Evolutionary conservation across 2,113 vertebrate genomes (phyloP).

Genomic region (Paradisaea rubra): DNA sequence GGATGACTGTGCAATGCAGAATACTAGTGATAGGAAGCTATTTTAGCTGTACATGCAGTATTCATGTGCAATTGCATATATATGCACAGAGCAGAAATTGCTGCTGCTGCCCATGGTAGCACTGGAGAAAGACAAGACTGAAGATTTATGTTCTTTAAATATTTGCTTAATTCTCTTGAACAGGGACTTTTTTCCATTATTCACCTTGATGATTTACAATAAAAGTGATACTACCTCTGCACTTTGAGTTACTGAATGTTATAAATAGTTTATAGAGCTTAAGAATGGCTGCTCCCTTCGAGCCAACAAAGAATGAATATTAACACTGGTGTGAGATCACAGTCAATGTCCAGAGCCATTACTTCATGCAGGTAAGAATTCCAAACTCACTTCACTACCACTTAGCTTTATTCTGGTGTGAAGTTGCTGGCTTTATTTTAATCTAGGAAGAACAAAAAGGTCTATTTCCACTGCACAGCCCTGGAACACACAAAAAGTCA

Average conservation of each 20-base stretch:
- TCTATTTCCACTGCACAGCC: neutral
- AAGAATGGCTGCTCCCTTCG: neutral
- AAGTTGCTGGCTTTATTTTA: neutral
- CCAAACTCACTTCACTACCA: neutral
- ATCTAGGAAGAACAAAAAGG: neutral
- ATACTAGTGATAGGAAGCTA: neutral
- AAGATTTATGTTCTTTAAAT: neutral
- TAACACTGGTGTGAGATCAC: neutral
- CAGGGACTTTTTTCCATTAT: neutral
- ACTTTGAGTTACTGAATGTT: neutral
- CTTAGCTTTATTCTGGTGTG: neutral
- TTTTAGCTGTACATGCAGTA: neutral
- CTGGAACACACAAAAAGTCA: neutral
- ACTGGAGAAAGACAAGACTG: neutral
- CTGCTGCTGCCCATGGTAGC: neutral
- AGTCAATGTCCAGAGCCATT: neutral
- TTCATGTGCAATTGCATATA: neutral
- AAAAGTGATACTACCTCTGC: neutral
- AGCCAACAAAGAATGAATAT: neutral
- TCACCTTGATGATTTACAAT: conserved; percentile 9
- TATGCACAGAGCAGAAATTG: neutral
- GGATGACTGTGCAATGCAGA: neutral
- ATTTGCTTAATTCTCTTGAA: neutral
- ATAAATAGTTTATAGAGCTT: neutral
- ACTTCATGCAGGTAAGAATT: neutral